Conservation (phyloP, 2,888 invertebrate genomes). For the Ormia ochracea region DNA sequence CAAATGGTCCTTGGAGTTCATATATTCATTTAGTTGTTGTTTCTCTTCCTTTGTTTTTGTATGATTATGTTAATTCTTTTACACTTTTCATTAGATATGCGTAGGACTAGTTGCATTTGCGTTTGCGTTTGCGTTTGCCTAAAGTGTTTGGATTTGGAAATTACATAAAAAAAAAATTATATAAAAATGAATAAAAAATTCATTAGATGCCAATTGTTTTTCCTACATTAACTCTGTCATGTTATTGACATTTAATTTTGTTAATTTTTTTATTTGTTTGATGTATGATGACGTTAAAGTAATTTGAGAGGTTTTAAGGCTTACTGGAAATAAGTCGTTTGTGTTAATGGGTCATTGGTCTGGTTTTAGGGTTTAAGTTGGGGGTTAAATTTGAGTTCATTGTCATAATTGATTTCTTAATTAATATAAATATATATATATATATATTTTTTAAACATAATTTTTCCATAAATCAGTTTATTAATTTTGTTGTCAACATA, state of each 20-base stretch:
- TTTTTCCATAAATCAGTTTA: neutral
- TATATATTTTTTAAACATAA: neutral
- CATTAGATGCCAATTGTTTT: no score
- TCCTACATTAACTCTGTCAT: no score
- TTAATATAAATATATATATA: no score
- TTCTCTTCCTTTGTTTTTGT: conserved; percentile 14
- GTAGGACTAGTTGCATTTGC: neutral
- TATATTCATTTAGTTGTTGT: neutral
- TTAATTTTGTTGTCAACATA: neutral
- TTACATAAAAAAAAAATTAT: no score
- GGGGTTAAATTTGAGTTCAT: neutral
- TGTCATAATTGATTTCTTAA: neutral
- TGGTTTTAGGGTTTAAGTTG: neutral
- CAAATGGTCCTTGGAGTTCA: conserved; percentile 28
- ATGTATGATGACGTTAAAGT: neutral
- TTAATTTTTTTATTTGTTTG: neutral
- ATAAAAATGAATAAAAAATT: no score
- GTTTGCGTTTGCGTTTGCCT: no score
- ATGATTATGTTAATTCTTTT: conserved; percentile 38
- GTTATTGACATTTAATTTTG: neutral
- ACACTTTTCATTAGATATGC: neutral
- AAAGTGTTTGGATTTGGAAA: no score
- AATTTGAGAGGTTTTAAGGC: neutral
- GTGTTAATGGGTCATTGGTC: neutral
- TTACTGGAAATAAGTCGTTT: neutral